A percentile compares a stretch with the other conserved stretches of the same genome.
phyloP scores from a whole-genome alignment of 2,888 invertebrate genomes.

The Limnephilus auricula region DNA sequence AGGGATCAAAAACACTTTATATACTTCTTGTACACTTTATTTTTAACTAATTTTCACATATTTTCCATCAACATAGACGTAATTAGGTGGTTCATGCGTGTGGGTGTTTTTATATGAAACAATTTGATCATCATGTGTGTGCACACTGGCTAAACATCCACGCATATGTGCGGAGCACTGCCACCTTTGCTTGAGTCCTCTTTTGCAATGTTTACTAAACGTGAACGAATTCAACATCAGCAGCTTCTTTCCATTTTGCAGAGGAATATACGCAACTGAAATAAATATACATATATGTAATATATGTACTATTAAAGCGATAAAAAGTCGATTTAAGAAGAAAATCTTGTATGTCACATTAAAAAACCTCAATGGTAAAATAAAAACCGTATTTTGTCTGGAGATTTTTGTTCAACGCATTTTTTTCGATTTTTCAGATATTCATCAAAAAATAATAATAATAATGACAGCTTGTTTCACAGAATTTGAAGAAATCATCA shows the following conservation, averaged over 20 bases:
- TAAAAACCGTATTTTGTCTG: background rate
- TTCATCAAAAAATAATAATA: too few species aligned
- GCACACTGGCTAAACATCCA: constrained; percentile 13
- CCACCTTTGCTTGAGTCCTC: background rate
- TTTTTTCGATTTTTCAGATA: background rate
- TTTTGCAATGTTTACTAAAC: background rate
- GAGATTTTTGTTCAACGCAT: too few species aligned
- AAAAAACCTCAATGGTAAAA: too few species aligned
- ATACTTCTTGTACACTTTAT: background rate
- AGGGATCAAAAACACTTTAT: background rate
- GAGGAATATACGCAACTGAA: background rate
- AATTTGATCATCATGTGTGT: constrained; percentile 12
- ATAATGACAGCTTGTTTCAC: too few species aligned
- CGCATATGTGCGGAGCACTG: constrained; percentile 13
- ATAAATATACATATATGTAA: background rate
- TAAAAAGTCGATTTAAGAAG: too few species aligned
- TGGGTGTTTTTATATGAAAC: background rate
- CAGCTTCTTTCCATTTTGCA: background rate
- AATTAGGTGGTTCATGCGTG: constrained; percentile 17
- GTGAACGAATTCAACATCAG: constrained; percentile 29
- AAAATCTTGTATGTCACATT: too few species aligned
- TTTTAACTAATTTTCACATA: background rate
- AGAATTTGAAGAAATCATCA: too few species aligned
- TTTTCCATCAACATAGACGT: background rate
- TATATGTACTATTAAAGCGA: too few species aligned